Evolutionary conservation across 1,140 invertebrate species (phyloP), one percentile per base, ranked within the genome.

Genomic region (Charaxes varanes): DNA sequence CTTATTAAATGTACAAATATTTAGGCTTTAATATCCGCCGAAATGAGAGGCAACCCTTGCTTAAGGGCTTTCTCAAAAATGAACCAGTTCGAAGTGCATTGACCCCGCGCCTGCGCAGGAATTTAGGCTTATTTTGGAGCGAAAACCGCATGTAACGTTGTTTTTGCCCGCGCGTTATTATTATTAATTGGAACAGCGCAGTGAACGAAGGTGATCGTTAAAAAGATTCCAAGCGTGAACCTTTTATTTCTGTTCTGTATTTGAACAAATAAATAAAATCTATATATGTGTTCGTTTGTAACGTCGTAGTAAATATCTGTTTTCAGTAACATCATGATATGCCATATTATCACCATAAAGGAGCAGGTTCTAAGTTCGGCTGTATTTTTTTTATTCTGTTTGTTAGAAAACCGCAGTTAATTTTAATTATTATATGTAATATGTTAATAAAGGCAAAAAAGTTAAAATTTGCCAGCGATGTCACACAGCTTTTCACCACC

Each of bases 111-210:
- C 48, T 37, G 65, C 63, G 51, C 27, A 41, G 66, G 68, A 61
- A 67, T 74, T 72, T 65, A 56, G 46, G 59, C 64, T 61, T 62
- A 72, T 77, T 77, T 74, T 54, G 65, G 59, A 40, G 47, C 64
- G 47, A 68, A 68, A 76, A 71, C 76, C 67, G 71, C 71, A 69
- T 64, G 62, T 59, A 53, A 62, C 64, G 47, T 73, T 74, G 68
- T 72, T 78, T 76, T 73, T 72, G 56, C 58, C 33, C 47, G 48
- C 48, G 54, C 53, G 28, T 17, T 31, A 70, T 73, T 76, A 72
- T 72, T 81, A 81, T 72, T 77, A 81, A 79, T 77, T 81, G 72
- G 70, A 77, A 66, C 72, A 71, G 37, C 27, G 60, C 43, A 44
- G 44, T 61, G 67, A 47, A 63, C 63, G 50, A 62, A 56, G 60